Percentiles rank a stretch among this genome's conserved stretches.
Evolutionary conservation across 1,140 invertebrate genomes (phyloP).

Genomic region (Calephelis virginiensis): DNA sequence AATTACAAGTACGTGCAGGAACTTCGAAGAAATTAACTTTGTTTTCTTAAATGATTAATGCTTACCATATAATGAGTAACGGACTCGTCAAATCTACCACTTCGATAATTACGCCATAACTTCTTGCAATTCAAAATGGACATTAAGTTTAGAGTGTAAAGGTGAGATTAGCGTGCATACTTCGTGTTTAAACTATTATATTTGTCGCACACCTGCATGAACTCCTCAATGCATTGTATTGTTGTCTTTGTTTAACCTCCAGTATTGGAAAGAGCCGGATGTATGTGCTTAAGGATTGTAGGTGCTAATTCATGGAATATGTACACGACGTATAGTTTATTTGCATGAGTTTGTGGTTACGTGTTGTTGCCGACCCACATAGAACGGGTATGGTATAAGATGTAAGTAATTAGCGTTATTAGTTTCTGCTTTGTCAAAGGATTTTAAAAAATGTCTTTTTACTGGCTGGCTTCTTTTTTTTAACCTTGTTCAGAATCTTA

Average conservation of each 20-base stretch:
- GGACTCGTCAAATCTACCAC: conserved; percentile 58
- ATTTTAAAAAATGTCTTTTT: too few species aligned
- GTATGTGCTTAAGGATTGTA: conserved; percentile 29
- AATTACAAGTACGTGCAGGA: conserved; percentile 19
- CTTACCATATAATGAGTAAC: conserved; percentile 47
- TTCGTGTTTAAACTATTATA: conserved; percentile 32
- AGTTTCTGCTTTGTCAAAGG: too few species aligned
- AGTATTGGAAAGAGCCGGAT: conserved; percentile 33
- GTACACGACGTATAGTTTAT: conserved; percentile 35
- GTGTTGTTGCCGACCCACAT: conserved; percentile 32
- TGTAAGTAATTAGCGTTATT: conserved; percentile 18
- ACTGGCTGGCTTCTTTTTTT: too few species aligned
- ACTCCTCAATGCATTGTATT: conserved; percentile 33
- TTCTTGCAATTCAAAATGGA: conserved; percentile 21
- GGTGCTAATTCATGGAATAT: conserved; percentile 55
- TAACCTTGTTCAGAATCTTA: too few species aligned
- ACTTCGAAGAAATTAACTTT: conserved; percentile 37
- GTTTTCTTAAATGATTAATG: conserved; percentile 43
- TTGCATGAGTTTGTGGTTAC: conserved; percentile 42
- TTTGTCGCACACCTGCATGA: conserved; percentile 52
- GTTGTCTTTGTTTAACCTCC: conserved; percentile 31
- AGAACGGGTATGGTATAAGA: conserved; percentile 21
- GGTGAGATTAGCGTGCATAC: conserved; percentile 25
- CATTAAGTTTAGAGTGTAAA: conserved; percentile 18
- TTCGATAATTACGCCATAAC: conserved; percentile 39